phyloP scores from a whole-genome alignment of 2,797 vertebrate genomes.

The Coregonus suidteri region DNA sequence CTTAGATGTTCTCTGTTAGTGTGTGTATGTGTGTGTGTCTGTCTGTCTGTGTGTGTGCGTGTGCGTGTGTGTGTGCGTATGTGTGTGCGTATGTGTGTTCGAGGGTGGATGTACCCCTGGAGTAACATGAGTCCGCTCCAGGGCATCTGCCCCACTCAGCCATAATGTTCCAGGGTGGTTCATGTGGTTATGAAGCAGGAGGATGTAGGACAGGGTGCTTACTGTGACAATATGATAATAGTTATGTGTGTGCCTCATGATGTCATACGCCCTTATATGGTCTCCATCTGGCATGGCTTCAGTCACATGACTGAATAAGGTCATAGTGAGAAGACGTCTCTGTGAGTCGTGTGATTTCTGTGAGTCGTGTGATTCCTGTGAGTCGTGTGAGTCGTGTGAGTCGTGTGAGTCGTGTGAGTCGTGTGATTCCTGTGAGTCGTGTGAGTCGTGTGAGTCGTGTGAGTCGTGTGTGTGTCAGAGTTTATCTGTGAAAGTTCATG shows the following conservation, averaged over 20 bases:
- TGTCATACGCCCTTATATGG: slow-evolving; percentile 36
- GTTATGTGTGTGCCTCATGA: slow-evolving; percentile 12
- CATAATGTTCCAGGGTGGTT: no score
- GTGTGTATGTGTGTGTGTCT: slow-evolving; percentile 9
- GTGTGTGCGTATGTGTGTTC: neutral
- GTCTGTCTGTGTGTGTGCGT: slow-evolving; percentile 5
- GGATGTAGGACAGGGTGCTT: neutral
- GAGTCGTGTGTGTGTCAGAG: neutral
- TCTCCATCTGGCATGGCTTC: slow-evolving; percentile 68
- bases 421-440: neutral
- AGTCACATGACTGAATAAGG: slow-evolving; percentile 60
- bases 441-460: neutral
- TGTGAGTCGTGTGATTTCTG: slow-evolving; percentile 41
- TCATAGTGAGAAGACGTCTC: slow-evolving; percentile 55
- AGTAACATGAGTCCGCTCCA: no score
- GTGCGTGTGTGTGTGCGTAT: neutral
- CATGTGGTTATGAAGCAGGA: no score
- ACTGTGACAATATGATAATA: neutral
- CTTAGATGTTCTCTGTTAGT: slow-evolving; percentile 1
- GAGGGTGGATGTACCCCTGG: neutral
- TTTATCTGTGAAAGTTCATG: no score
- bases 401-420: neutral
- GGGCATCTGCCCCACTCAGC: no score
- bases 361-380: slow-evolving; percentile 11
- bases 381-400: neutral